These are phyloP conservation scores for Pangasius sanitwongsei DNA, from an alignment of 2,797 vertebrate species.

Conservation along the genomic window DNA sequence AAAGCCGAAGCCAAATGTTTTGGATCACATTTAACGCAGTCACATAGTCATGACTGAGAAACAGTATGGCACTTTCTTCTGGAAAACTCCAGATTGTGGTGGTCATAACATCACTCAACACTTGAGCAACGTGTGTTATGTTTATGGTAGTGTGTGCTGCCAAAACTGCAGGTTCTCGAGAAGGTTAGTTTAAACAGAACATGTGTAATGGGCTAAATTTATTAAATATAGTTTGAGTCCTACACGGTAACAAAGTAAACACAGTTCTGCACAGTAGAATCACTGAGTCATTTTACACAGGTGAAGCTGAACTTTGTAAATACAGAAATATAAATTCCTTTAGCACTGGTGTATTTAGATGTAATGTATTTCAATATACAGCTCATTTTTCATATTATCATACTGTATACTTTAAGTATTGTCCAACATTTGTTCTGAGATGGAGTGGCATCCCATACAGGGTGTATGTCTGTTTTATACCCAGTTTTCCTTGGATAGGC, in stretches of 20 bases:
- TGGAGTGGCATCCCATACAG: too few relatives aligned
- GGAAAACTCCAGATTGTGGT: neutral
- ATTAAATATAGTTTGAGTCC: neutral
- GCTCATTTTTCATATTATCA: neutral
- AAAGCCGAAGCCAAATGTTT: neutral
- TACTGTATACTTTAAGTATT: neutral
- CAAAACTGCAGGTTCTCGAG: neutral
- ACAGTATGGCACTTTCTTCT: neutral
- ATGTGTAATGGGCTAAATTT: neutral
- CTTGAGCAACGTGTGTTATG: slow-evolving; percentile 14
- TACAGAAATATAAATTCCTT: neutral
- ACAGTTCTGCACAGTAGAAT: neutral
- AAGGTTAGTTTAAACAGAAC: slow-evolving; percentile 34
- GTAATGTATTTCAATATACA: neutral
- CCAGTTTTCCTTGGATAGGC: neutral
- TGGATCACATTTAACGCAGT: neutral
- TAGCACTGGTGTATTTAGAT: neutral
- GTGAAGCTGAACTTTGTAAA: neutral
- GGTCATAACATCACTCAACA: slow-evolving; percentile 6
- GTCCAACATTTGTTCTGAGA: neutral
- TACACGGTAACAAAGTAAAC: neutral
- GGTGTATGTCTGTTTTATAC: neutral
- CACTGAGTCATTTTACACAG: neutral
- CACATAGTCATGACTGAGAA: neutral
- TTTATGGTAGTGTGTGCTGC: slow-evolving; percentile 11